These are phyloP conservation scores for Cassiopea andromeda DNA, from an alignment of 30 jellyfish, hydroid and myxozoan species.

Conservation along the genomic window DNA sequence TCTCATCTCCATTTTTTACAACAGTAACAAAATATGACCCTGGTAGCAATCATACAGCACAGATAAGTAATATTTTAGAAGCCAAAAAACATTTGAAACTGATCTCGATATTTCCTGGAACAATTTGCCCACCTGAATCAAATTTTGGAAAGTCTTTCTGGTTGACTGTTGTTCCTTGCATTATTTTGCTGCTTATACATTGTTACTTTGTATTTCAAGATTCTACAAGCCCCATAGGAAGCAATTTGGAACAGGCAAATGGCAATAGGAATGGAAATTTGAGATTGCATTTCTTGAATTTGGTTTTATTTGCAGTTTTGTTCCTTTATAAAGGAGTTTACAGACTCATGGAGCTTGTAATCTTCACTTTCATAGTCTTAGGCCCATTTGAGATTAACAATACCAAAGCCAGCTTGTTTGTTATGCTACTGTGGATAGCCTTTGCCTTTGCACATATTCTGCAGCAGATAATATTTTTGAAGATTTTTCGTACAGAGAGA, in stretches of 20 bases:
- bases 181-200: background rate
- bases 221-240: background rate
- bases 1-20: slow-evolving; percentile 37
- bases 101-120: slow-evolving; percentile 17
- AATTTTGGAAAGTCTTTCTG: slow-evolving; percentile 34
- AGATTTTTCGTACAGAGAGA: slow-evolving; percentile 12
- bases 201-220: background rate
- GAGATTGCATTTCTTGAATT: slow-evolving; percentile 29
- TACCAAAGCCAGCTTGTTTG: slow-evolving; percentile 31
- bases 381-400: slow-evolving; percentile 53
- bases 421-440: slow-evolving; percentile 58
- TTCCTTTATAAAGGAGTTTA: slow-evolving; percentile 53
- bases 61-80: background rate
- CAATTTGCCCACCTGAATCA: slow-evolving; percentile 1
- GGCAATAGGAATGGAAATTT: background rate
- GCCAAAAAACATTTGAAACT: background rate
- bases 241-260: background rate
- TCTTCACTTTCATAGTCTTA: slow-evolving; percentile 34
- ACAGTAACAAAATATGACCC: background rate
- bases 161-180: slow-evolving; percentile 28
- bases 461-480: slow-evolving; percentile 34
- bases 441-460: slow-evolving; percentile 55
- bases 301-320: slow-evolving; percentile 27
- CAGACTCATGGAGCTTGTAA: slow-evolving; percentile 26
- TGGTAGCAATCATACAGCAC: background rate